Evolutionary conservation across 2,888 invertebrate species (phyloP).

Genomic region (Himalopsyche tibetana): DNA sequence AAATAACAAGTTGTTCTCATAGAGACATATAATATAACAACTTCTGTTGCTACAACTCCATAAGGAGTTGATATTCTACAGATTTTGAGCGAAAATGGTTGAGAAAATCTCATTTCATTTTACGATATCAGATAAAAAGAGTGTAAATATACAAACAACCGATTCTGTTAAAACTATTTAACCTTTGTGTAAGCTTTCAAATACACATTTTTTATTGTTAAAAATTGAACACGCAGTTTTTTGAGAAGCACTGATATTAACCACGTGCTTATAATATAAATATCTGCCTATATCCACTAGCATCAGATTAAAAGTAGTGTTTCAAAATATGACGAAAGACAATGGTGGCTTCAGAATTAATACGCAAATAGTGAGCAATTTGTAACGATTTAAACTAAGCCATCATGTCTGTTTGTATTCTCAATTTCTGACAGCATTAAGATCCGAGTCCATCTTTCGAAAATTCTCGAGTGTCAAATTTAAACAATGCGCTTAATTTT

Average conservation of each 20-base stretch:
- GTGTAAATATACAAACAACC: no score
- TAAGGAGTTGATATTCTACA: no score
- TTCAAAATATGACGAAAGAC: neutral
- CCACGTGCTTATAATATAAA: neutral
- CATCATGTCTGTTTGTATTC: neutral
- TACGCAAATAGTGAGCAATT: slow-evolving; percentile 4
- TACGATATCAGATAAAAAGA: no score
- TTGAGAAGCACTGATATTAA: slow-evolving; percentile 33
- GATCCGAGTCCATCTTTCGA: no score
- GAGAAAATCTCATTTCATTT: no score
- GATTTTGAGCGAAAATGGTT: no score
- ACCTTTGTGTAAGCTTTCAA: neutral
- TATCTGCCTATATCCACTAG: neutral
- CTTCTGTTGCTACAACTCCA: no score
- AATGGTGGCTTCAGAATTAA: neutral
- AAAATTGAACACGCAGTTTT: neutral
- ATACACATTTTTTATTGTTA: neutral
- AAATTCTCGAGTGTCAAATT: no score
- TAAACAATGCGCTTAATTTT: no score
- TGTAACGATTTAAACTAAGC: neutral
- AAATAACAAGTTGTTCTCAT: no score
- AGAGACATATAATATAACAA: no score
- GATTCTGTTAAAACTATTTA: no score
- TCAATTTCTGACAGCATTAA: neutral
- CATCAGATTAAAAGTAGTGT: slow-evolving; percentile 7